Percentiles rank a stretch among this genome's conserved stretches.
Evolutionary conservation across 1,140 invertebrate species (phyloP).

Genomic region (Heliconius congener): DNA sequence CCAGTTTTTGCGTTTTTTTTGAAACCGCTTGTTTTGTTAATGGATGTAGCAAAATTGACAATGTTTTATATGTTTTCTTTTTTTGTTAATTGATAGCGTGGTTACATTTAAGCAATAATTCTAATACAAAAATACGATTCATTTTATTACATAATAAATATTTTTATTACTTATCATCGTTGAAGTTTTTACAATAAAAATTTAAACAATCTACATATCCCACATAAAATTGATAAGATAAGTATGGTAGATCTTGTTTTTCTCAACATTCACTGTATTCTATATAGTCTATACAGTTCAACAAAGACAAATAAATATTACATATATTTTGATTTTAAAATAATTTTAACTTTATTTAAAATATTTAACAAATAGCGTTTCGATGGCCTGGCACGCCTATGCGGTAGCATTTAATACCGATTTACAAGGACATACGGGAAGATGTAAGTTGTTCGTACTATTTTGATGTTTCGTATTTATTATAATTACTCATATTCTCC

Average conservation of each 20-base stretch:
- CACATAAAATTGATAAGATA: constrained; percentile 20
- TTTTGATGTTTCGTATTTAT: neutral
- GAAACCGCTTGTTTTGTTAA: neutral
- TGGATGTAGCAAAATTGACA: neutral
- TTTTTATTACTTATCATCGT: neutral
- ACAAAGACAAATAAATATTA: neutral
- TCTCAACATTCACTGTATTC: neutral
- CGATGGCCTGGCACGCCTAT: constrained; percentile 22
- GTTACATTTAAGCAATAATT: neutral
- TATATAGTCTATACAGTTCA: neutral
- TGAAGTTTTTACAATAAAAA: neutral
- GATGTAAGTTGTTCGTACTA: constrained; percentile 14
- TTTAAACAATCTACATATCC: neutral
- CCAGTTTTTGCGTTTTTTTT: neutral
- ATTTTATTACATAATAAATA: neutral
- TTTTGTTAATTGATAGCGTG: neutral
- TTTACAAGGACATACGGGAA: neutral
- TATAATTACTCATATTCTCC: neutral
- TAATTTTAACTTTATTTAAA: neutral
- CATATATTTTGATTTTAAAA: neutral
- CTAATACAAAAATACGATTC: too few relatives aligned
- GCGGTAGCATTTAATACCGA: neutral
- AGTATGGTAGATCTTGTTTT: constrained; percentile 11
- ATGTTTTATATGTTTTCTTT: neutral
- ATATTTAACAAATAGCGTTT: neutral